Base-by-base conservation (phyloP, 2,888 invertebrate genomes). In the Ischnura elegans region DNA sequence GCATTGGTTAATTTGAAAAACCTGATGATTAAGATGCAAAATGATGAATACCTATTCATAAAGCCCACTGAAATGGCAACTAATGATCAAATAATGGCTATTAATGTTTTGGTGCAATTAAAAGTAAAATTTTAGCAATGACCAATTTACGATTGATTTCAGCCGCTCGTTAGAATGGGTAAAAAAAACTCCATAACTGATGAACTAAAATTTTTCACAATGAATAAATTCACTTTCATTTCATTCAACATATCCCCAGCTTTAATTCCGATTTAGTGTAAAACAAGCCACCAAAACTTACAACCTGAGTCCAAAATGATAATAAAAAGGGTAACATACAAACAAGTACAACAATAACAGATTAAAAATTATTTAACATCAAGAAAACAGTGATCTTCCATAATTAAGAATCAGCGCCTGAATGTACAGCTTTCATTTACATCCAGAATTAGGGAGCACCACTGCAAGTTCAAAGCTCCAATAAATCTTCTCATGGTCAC, bases 271-370 rank as follows among this genome's bases (percentile, higher is more conserved):
- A 36, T 76, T 76, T 76, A 76, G 10, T 76, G 76, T 36, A 76
- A 36, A 76, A 76, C 76, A 76, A 76, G 36, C 13, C 76, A 76
- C 36, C 36, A 10, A 13, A 25, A 76, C 36, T 29, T 61, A 76
- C 29, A 36, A 76, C 36, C 76, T 10, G 36, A 36, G 13, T 76
- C 76, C 76, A 76, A 29, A 29, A 29, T 76, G 10, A 76, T 76
- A 76, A 36, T 76, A 76, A 76, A 76, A 76, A 76, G 36, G 13
- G 25, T 76, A 76, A 76, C 76, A 76, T 61, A 61, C 21, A 61
- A 61, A 25, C 61, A 76, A 76, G 76, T 76, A 29, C 29, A 76
- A 76, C n/a, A 76, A 76, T 76, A 76, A 76, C 76, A 61, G 61
- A 6, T 61, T 61, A 21, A 61, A 25, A 25, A 25, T 21, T 61